Conservation (phyloP, 2,888 invertebrate species). For the Meiosimyza platycephala region DNA sequence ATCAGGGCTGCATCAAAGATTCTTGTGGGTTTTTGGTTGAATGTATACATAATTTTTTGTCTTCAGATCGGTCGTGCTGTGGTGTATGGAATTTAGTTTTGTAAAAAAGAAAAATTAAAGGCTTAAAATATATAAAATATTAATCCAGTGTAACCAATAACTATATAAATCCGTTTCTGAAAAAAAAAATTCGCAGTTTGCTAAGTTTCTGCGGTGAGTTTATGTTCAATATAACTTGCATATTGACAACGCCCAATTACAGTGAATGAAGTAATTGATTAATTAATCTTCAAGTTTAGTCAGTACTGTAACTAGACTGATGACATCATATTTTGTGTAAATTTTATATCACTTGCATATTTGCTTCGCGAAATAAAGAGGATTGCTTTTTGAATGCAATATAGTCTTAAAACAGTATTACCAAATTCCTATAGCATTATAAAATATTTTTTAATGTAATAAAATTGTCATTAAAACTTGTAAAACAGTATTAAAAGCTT, state of each 20-base stretch:
- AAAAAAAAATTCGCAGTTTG: not conserved
- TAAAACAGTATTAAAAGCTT: no score
- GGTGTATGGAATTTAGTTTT: no score
- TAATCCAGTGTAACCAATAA: not conserved
- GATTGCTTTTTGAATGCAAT: no score
- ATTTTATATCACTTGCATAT: not conserved
- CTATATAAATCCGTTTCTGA: not conserved
- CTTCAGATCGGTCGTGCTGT: no score
- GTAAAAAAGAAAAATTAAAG: no score
- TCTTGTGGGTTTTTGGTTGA: no score
- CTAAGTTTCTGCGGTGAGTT: not conserved
- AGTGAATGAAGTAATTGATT: not conserved
- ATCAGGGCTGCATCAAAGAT: no score
- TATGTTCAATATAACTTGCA: not conserved
- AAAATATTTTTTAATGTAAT: no score
- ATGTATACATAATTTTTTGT: no score
- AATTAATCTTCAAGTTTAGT: not conserved
- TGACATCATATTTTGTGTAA: not conserved
- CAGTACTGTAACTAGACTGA: slow-evolving; percentile 10
- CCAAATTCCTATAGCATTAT: no score
- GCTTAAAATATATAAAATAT: not conserved
- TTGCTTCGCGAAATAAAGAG: not conserved
- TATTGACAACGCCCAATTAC: slow-evolving; percentile 1
- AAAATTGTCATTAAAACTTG: no score
- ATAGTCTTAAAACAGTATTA: no score